These are phyloP conservation scores for Caerostris extrusa DNA, from an alignment of 1,140 invertebrate species.

Conservation along the genomic window DNA sequence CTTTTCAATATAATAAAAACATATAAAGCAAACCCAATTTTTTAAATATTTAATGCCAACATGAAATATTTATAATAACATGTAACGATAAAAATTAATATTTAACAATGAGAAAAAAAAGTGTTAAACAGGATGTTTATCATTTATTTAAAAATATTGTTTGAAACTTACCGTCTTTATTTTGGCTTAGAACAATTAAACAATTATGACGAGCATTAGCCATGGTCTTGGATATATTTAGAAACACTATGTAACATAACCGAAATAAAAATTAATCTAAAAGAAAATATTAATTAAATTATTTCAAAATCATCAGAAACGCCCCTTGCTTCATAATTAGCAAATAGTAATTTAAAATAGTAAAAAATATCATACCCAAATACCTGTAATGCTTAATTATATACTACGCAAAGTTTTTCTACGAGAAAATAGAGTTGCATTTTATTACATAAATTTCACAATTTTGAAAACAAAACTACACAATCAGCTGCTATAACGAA, in stretches of 20 bases:
- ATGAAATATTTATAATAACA: no score
- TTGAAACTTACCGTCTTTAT: constrained; percentile 70
- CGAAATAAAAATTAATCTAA: background rate
- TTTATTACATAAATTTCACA: background rate
- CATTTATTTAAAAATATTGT: no score
- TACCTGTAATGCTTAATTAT: no score
- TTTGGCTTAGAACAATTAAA: constrained; percentile 68
- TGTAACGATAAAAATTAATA: no score
- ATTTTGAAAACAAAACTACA: background rate
- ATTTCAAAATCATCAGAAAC: background rate
- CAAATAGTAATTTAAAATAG: background rate
- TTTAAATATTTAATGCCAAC: no score
- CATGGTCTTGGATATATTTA: constrained; percentile 23
- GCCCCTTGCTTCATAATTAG: background rate
- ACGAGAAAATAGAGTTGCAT: background rate
- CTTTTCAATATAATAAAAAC: no score
- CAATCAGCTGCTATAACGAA: background rate
- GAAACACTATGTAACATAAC: background rate
- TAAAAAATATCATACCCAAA: no score
- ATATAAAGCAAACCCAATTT: no score
- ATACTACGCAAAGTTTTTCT: no score
- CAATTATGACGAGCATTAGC: constrained; percentile 71
- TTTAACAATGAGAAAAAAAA: no score
- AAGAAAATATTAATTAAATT: background rate
- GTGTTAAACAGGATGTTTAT: no score